Conservation (phyloP, 2,888 invertebrate genomes). For the Suillia variegata region DNA sequence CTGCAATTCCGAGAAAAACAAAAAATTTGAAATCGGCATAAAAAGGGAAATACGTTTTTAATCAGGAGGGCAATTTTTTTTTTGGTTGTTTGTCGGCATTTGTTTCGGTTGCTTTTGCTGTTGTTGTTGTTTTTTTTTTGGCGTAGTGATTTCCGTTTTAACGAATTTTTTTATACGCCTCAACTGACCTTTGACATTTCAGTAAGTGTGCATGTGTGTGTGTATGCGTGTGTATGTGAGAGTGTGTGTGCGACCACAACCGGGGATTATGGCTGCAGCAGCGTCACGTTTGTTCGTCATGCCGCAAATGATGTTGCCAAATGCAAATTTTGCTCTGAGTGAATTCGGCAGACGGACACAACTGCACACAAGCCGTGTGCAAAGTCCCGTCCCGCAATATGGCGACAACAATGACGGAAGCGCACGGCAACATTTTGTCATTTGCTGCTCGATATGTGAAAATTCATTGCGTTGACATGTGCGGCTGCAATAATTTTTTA, state of each 20-base stretch:
- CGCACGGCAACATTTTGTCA: neutral
- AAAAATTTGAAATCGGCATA: neutral
- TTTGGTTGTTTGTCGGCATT: neutral
- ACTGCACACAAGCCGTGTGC: too few species aligned
- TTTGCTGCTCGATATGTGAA: neutral
- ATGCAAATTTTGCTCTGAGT: conserved; percentile 6
- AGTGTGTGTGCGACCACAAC: neutral
- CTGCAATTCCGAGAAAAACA: neutral
- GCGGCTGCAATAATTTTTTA: too few species aligned
- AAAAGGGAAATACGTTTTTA: neutral
- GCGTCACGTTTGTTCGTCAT: neutral
- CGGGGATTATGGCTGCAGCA: conserved; percentile 2
- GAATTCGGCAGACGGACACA: neutral
- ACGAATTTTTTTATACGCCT: neutral
- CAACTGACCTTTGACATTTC: conserved; percentile 4
- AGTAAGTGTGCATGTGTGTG: neutral
- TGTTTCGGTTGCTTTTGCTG: too few species aligned
- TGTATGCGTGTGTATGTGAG: neutral
- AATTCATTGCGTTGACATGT: conserved; percentile 1
- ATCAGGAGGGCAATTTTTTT: neutral
- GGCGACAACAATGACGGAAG: neutral
- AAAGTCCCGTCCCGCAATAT: too few species aligned
- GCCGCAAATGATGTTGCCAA: conserved; percentile 7
- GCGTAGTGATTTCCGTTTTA: neutral
- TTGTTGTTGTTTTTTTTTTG: too few species aligned